Evolutionary conservation across 2,113 vertebrate genomes (phyloP).

Genomic region (Malurus cyaneus): DNA sequence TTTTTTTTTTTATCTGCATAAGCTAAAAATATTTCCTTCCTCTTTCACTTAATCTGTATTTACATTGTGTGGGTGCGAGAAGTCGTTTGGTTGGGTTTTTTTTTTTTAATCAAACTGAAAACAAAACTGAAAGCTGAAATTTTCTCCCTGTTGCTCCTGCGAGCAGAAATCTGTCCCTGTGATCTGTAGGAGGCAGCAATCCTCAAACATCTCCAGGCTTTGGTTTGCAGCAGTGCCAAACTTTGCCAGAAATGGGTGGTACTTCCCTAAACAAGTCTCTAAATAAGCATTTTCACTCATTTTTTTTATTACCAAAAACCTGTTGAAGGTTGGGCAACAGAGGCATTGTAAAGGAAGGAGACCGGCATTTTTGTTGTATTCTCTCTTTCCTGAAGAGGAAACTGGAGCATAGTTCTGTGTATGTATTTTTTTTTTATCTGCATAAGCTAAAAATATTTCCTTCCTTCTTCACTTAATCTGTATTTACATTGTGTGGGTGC

Average conservation of each 20-base stretch:
- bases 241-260: background rate
- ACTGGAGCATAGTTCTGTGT: background rate
- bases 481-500: background rate
- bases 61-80: background rate
- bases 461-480: background rate
- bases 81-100: background rate
- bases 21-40: constrained; percentile 4
- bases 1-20: background rate
- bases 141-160: background rate
- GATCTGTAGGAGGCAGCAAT: background rate
- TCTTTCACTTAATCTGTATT: background rate
- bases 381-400: background rate
- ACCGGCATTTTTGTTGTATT: too few species aligned
- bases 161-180: background rate
- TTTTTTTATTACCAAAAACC: background rate
- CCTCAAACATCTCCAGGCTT: background rate
- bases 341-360: background rate
- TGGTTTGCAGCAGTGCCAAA: background rate
- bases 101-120: background rate
- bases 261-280: background rate
- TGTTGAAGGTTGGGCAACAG: background rate
- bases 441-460: background rate
- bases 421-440: background rate
- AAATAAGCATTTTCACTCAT: background rate
- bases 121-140: background rate